A percentile compares a stretch with the other conserved stretches of the same genome.
These are phyloP conservation scores for Sciurus niger DNA, from an alignment of 2,113 vertebrate species.

Conservation along the genomic window DNA sequence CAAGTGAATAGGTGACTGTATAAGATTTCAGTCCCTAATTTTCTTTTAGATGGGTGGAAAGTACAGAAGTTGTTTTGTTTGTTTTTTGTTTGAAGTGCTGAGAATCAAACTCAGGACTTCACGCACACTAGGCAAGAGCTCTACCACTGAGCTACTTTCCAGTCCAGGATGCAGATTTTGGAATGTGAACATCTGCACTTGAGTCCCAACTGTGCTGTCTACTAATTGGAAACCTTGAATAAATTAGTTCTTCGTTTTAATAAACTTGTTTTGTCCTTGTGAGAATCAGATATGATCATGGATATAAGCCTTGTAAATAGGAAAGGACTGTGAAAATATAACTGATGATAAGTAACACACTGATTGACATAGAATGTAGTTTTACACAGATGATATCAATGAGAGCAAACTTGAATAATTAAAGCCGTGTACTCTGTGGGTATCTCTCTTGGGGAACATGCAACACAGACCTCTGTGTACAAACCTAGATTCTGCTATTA, in stretches of 20 bases:
- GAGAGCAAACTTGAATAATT: not conserved
- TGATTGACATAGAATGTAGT: not conserved
- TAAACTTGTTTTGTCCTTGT: not conserved
- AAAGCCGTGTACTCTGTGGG: not conserved
- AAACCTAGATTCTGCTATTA: not conserved
- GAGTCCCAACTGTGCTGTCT: not conserved
- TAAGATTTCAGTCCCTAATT: slow-evolving; percentile 1
- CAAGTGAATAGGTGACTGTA: not conserved
- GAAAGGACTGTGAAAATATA: not conserved
- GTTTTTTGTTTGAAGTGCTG: not conserved
- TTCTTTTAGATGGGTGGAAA: not conserved
- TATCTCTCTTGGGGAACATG: not conserved
- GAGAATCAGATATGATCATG: not conserved
- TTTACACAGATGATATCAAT: not conserved
- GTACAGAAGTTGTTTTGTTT: not conserved
- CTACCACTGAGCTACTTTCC: not conserved
- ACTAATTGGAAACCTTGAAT: not conserved
- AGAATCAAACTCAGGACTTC: too few relatives aligned
- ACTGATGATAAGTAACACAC: not conserved
- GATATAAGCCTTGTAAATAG: not conserved
- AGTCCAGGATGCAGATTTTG: not conserved
- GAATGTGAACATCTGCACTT: not conserved
- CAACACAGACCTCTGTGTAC: not conserved
- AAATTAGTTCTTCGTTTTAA: not conserved
- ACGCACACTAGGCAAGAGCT: too few relatives aligned